These are phyloP conservation scores for Oscheius sp. DNA, from an alignment of 1,140 invertebrate species.

Conservation along the genomic window DNA sequence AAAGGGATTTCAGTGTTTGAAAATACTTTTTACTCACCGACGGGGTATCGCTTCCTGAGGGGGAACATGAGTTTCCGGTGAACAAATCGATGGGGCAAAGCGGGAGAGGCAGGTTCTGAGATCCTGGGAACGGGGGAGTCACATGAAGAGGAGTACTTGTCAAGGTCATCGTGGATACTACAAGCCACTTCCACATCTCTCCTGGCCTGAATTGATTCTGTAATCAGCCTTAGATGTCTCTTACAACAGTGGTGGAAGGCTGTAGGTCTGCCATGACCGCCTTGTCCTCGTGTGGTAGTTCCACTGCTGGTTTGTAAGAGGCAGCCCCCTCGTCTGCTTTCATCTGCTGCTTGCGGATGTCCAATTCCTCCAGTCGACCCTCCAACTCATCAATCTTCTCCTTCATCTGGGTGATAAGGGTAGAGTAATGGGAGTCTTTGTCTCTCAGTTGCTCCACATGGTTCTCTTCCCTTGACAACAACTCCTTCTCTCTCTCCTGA, in stretches of 20 bases:
- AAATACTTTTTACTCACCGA: slow-evolving; percentile 19
- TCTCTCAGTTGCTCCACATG: slow-evolving; percentile 55
- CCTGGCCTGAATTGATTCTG: too few species aligned
- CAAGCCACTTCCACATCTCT: slow-evolving; percentile 25
- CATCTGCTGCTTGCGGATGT: slow-evolving; percentile 14
- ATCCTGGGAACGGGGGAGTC: slow-evolving; percentile 47
- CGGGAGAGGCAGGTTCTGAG: slow-evolving; percentile 53
- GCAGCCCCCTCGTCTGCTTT: neutral
- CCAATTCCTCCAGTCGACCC: slow-evolving; percentile 40
- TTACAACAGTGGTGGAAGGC: neutral
- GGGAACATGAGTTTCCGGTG: slow-evolving; percentile 55
- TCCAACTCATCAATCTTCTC: slow-evolving; percentile 56
- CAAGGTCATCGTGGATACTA: slow-evolving; percentile 15
- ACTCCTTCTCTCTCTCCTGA: slow-evolving; percentile 57
- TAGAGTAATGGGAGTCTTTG: slow-evolving; percentile 54
- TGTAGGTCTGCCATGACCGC: slow-evolving; percentile 31
- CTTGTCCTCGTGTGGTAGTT: slow-evolving; percentile 35
- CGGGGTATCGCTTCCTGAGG: slow-evolving; percentile 47
- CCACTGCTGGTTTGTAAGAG: slow-evolving; percentile 17
- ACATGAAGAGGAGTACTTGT: slow-evolving; percentile 24
- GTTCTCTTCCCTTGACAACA: slow-evolving; percentile 55
- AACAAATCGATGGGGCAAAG: slow-evolving; percentile 57
- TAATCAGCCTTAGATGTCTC: too few species aligned
- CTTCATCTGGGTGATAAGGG: slow-evolving; percentile 39
- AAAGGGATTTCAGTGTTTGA: neutral